Evolutionary conservation across 1,140 invertebrate genomes (phyloP).

Genomic region (Papilio glaucus): DNA sequence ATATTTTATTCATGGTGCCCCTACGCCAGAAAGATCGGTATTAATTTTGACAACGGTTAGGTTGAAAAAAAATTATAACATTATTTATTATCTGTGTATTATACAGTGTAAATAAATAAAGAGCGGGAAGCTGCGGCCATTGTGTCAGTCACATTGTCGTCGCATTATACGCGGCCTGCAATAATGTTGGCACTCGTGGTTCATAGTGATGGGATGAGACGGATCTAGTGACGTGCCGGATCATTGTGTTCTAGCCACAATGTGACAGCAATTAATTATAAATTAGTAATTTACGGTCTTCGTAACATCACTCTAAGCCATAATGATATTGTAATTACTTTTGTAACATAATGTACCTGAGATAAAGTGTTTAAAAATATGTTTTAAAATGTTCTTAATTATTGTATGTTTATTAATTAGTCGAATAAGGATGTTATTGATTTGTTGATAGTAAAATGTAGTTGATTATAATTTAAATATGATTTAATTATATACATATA

Average conservation of each 20-base stretch:
- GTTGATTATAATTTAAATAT: too few relatives aligned
- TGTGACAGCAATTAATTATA: too few relatives aligned
- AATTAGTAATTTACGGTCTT: too few relatives aligned
- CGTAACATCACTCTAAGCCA: too few relatives aligned
- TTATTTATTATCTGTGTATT: constrained; percentile 73
- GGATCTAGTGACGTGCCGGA: not conserved
- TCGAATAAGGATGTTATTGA: too few relatives aligned
- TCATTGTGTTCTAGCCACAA: too few relatives aligned
- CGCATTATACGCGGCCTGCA: constrained; percentile 54
- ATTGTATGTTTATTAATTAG: too few relatives aligned
- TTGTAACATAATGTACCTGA: too few relatives aligned
- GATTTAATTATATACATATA: not conserved
- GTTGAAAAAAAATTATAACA: constrained; percentile 55
- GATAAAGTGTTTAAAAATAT: too few relatives aligned
- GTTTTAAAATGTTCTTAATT: too few relatives aligned
- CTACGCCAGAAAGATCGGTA: constrained; percentile 48
- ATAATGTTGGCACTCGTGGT: constrained; percentile 46
- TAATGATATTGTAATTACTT: too few relatives aligned
- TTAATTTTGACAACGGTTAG: constrained; percentile 67
- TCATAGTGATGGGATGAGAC: constrained; percentile 23
- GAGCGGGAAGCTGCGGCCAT: constrained; percentile 56
- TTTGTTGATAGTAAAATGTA: too few relatives aligned
- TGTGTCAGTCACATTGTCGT: constrained; percentile 63
- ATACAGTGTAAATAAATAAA: constrained; percentile 69
- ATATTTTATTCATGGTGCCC: constrained; percentile 37